A percentile compares a stretch with the other conserved stretches of the same genome.
phyloP scores from a whole-genome alignment of 1,140 invertebrate species.

The Drosophila lacertosa region DNA sequence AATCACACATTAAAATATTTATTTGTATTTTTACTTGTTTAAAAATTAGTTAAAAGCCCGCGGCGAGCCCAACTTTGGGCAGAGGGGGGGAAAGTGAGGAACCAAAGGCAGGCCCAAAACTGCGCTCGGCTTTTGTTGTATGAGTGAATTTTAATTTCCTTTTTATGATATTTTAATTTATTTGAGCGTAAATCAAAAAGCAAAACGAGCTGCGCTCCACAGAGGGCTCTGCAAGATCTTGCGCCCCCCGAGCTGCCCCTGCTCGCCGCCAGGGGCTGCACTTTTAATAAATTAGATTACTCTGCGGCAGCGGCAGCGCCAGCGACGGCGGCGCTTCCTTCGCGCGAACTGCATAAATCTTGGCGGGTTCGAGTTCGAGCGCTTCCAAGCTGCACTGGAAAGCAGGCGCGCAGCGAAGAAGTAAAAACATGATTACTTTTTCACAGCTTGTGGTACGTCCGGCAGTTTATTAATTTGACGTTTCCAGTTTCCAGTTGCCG shows the following conservation, averaged over 20 bases:
- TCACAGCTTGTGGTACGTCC: conserved; percentile 81
- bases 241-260: not conserved
- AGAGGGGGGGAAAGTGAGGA: not conserved
- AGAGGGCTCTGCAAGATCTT: conserved; percentile 8
- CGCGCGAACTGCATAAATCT: conserved; percentile 80
- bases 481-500: conserved; percentile 58
- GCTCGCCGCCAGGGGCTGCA: conserved; percentile 55
- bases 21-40: conserved; percentile 84
- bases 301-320: conserved; percentile 34
- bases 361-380: conserved; percentile 1
- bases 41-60: conserved; percentile 83
- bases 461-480: conserved; percentile 80
- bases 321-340: conserved; percentile 62
- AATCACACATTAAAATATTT: conserved; percentile 84
- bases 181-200: conserved; percentile 83
- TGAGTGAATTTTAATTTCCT: conserved; percentile 84
- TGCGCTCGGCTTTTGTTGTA: conserved; percentile 58
- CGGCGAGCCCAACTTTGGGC: conserved; percentile 27
- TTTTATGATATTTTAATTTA: conserved; percentile 84
- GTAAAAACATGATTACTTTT: conserved; percentile 61
- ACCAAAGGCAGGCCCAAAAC: conserved; percentile 1
- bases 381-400: conserved; percentile 61
- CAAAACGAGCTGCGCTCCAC: conserved; percentile 67
- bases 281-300: conserved; percentile 83
- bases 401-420: conserved; percentile 53